These are phyloP conservation scores for Lordiphosa mommai DNA, from an alignment of 1,140 invertebrate species.

Conservation along the genomic window DNA sequence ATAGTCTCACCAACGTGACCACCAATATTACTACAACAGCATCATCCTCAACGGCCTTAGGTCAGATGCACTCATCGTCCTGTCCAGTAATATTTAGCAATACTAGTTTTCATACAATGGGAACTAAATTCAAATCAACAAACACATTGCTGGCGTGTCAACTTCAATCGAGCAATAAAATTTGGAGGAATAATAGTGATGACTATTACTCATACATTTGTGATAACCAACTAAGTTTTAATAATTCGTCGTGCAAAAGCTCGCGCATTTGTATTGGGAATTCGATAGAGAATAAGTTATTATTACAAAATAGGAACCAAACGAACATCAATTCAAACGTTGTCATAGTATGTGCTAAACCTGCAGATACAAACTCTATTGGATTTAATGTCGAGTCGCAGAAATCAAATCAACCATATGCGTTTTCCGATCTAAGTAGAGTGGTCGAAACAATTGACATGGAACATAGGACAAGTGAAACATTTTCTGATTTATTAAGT, in stretches of 20 bases:
- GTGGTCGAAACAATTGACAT: constrained; percentile 3
- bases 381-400: constrained; percentile 27
- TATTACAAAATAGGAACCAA: background rate
- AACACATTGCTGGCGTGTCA: constrained; percentile 5
- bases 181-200: constrained; percentile 14
- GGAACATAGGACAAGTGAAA: background rate
- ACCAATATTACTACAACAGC: background rate
- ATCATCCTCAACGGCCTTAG: background rate
- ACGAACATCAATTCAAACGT: constrained; percentile 6
- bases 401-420: background rate
- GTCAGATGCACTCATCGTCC: background rate
- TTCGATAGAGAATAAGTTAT: constrained; percentile 3
- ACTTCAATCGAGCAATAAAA: background rate
- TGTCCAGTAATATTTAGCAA: constrained; percentile 6
- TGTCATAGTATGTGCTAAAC: constrained; percentile 38
- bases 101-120: constrained; percentile 9
- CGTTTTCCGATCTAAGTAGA: constrained; percentile 2
- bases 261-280: constrained; percentile 25
- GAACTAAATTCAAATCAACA: constrained; percentile 22
- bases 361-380: constrained; percentile 33
- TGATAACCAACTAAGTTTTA: constrained; percentile 52
- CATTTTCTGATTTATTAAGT: background rate
- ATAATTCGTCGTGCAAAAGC: constrained; percentile 46
- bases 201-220: constrained; percentile 51
- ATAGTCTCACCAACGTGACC: constrained; percentile 10